Conservation (phyloP, 2,888 invertebrate genomes). For the Isoperla grammatica region DNA sequence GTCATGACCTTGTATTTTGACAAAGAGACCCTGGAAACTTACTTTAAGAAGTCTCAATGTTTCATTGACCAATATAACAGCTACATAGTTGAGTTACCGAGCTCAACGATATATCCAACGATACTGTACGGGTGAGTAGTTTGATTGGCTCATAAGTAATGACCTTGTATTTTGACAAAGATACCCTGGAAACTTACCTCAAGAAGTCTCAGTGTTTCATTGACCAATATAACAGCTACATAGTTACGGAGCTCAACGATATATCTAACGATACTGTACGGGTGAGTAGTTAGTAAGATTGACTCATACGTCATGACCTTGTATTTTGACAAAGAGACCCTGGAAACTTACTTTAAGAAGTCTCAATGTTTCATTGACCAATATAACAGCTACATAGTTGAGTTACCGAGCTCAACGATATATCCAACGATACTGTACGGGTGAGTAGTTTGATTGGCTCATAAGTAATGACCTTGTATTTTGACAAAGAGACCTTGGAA, state of each 20-base stretch:
- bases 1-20: constrained; percentile 75
- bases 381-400: no score
- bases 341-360: constrained; percentile 60
- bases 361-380: constrained; percentile 68
- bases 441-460: no score
- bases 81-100: constrained; percentile 54
- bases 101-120: no score
- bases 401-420: constrained; percentile 46
- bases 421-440: no score
- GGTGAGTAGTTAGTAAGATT: constrained; percentile 74
- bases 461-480: no score
- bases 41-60: constrained; percentile 62
- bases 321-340: constrained; percentile 63
- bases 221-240: constrained; percentile 62
- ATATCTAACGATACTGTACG: no score
- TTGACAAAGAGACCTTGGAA: constrained; percentile 50
- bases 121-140: no score
- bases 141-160: no score
- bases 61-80: constrained; percentile 65
- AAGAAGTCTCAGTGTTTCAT: constrained; percentile 65
- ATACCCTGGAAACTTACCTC: constrained; percentile 61
- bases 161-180: no score
- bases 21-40: constrained; percentile 59
- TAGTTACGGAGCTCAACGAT: constrained; percentile 47
- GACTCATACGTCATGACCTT: constrained; percentile 77